Base-by-base conservation (phyloP, 2,888 invertebrate species). In the Strigamia transsilvanica region DNA sequence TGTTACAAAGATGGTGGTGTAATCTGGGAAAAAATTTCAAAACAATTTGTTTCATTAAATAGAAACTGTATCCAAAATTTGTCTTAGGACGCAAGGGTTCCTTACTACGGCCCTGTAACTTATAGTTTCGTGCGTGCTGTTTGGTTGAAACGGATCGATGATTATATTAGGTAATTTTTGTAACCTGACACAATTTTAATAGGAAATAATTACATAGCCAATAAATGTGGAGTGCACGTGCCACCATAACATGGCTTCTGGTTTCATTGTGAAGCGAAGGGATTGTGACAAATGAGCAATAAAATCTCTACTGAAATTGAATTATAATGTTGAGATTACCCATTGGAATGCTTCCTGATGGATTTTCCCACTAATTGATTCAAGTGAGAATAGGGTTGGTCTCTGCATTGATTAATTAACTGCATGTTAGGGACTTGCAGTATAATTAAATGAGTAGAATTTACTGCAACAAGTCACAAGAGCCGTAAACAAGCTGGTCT, bases 381-480 rank as follows among this genome's bases (percentile, higher is more conserved):
- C 42, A 6, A 42, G 42, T 10, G 41, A 42, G 15, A 42, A 42
- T 42, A 10, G 15, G 42, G 13, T 10, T 42, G 42, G 2, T 42
- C 12, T 42, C 6, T 10, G 13, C 12, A 42, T 42, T 42, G 42
- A 42, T 42, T 42, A 42, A 42, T 42, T 42, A 42, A 42, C 3
- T 42, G 42, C 42, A 15, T 42, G 42, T 42, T 42, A 15, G 42
- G 42, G 42, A 42, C 6, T 42, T 42, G 73, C 18, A 73, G 73
- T n/a, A n/a, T 73, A 27, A 32, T 73, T 73, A 12, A 73, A 73
- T 73, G 73, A 23, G 9, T 73, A 2, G n/a, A 73, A 73, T 27
- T 32, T 73, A 32, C n/a, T 73, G n/a, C 23, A 12, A 73, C 23
- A 12, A 27, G 73, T 32, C 7, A 13, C 12, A 32, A 27, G 73